Conservation (phyloP, 2,113 vertebrate genomes). For the Daubentonia madagascariensis region DNA sequence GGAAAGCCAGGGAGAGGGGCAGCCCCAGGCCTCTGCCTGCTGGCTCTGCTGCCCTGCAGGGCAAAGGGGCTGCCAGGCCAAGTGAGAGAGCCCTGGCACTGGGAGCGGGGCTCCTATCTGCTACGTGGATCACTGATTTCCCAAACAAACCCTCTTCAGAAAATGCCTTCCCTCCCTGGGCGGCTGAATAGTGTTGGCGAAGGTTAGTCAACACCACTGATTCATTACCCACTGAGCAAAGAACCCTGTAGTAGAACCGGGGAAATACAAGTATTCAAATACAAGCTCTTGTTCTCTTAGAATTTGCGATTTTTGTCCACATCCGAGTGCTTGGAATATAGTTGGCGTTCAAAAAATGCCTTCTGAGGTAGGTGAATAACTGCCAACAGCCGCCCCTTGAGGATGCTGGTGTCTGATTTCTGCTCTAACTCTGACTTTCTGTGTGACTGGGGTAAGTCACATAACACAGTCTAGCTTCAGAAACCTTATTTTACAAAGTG, state of each 20-base stretch:
- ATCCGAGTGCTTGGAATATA: neutral
- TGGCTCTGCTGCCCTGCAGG: neutral
- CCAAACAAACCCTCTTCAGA: slow-evolving; percentile 30
- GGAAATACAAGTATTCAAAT: neutral
- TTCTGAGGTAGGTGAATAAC: neutral
- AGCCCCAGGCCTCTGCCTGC: neutral
- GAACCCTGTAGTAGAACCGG: neutral
- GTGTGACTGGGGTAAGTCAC: neutral
- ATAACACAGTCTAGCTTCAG: neutral
- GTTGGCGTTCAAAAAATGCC: neutral
- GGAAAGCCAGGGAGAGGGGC: slow-evolving; percentile 2
- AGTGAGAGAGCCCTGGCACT: fast-evolving
- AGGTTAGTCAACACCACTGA: slow-evolving; percentile 36
- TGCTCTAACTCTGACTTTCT: neutral
- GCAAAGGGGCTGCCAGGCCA: neutral
- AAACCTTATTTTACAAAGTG: neutral
- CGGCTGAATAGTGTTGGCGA: neutral
- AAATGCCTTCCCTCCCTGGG: slow-evolving; percentile 19
- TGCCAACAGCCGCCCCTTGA: neutral
- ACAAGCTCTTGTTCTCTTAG: neutral
- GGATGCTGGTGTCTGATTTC: neutral
- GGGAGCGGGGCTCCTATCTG: neutral
- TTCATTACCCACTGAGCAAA: slow-evolving; percentile 28
- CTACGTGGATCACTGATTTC: neutral
- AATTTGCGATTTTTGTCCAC: neutral